phyloP scores from a whole-genome alignment of 2,113 vertebrate genomes.

The Eudyptes chrysolophus region DNA sequence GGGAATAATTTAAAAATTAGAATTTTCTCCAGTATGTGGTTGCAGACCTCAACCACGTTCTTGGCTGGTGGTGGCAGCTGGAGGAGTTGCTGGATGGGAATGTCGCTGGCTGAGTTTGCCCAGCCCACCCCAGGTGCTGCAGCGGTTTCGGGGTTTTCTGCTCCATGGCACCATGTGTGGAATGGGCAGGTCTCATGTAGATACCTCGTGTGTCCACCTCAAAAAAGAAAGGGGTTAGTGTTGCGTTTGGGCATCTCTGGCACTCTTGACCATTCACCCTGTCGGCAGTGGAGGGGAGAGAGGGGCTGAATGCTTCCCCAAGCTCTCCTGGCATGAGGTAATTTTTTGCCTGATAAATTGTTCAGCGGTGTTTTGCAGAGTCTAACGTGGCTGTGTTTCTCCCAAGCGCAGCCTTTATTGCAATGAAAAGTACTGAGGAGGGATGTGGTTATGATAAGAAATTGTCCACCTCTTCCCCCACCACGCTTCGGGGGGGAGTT shows the following conservation, averaged over 20 bases:
- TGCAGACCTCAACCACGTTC: rapidly evolving
- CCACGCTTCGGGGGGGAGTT: constrained; percentile 56
- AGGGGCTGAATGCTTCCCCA: neutral
- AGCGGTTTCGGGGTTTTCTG: neutral
- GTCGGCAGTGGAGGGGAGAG: neutral
- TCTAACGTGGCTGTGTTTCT: constrained; percentile 51
- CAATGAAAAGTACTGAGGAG: constrained; percentile 76
- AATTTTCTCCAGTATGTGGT: neutral
- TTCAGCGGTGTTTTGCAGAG: constrained; percentile 51
- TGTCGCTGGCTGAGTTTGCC: rapidly evolving
- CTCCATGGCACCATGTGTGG: rapidly evolving
- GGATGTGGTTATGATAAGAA: constrained; percentile 76
- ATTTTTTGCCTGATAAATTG: constrained; percentile 72
- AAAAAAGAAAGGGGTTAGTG: neutral
- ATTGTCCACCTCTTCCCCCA: constrained; percentile 57
- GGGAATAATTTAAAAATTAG: neutral
- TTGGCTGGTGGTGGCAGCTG: neutral
- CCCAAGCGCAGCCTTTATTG: constrained; percentile 68
- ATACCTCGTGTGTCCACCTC: rapidly evolving
- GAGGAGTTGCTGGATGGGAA: neutral
- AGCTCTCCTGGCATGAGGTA: neutral
- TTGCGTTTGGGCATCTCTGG: neutral
- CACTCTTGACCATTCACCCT: neutral
- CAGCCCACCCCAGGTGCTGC: neutral
- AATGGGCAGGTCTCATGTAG: neutral